phyloP scores from a whole-genome alignment of 2,113 vertebrate genomes.

The Thomomys bottae region DNA sequence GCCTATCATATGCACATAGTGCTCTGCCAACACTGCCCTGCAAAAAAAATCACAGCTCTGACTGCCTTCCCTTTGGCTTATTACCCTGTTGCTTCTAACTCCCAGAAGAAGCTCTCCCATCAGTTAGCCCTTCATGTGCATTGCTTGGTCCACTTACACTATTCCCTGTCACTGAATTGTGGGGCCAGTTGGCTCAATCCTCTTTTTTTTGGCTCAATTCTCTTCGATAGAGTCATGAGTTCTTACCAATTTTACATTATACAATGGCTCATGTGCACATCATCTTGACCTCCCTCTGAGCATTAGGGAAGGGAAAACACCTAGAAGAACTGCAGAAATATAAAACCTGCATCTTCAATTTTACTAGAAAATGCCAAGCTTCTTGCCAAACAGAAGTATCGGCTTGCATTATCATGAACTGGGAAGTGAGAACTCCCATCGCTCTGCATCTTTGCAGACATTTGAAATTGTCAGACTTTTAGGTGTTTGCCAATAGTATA shows the following conservation, averaged over 20 bases:
- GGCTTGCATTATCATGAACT: background rate
- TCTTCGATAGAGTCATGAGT: background rate
- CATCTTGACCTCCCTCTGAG: constrained; percentile 9
- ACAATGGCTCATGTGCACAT: background rate
- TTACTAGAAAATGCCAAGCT: background rate
- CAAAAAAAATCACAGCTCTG: background rate
- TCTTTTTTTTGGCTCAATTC: constrained; percentile 8
- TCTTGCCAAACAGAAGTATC: background rate
- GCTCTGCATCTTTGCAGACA: background rate
- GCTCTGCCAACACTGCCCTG: background rate
- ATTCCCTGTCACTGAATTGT: background rate
- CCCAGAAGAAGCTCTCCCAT: background rate
- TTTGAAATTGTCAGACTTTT: constrained; percentile 31
- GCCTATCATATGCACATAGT: background rate
- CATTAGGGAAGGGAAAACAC: constrained; percentile 32
- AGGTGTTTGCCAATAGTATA: background rate
- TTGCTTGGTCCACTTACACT: background rate
- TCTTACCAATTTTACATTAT: background rate
- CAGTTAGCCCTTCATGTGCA: background rate
- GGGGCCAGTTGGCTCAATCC: background rate
- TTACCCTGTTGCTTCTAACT: background rate
- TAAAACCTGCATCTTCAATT: constrained; percentile 14
- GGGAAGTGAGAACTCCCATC: background rate
- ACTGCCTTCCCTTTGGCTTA: background rate
- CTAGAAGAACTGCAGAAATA: background rate